Evolutionary conservation across 2,113 vertebrate genomes (phyloP), one percentile per base, ranked within the genome.

Genomic region (Capreolus pygargus): DNA sequence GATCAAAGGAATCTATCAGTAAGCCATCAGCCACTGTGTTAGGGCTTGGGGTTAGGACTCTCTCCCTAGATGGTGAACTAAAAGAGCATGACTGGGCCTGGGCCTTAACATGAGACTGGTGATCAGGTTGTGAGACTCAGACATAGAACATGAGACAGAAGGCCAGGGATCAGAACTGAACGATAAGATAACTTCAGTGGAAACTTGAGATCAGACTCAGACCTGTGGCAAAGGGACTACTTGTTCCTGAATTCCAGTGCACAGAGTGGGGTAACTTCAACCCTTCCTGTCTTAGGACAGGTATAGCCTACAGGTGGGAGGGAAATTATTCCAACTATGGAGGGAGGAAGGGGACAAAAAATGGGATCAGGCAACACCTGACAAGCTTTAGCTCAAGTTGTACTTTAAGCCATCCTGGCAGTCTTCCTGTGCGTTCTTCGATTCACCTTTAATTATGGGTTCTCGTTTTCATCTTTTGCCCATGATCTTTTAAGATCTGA

Each of bases 401-500:
- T 28, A 14, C n/a, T 92, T 95, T 85, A 94, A 94, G 64, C 55
- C 74, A 67, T 81, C 25, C 76, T 88, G 23, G 76, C 78, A 61
- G 28, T 91, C 12, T 90, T 87, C 50, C 91, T 61, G 82, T 13
- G 60, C n/a, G 21, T 89, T 92, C 19, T 97, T 88, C 61, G 5
- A 92, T 87, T 90, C 45, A 84, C 50, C 28, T 78, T 92, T 91
- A 76, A 89, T 93, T 94, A 16, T 2, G 2, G 45, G 39, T 10
- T 30, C 61, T 70, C 55, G 36, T 95, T 89, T 91, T 70, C 33
- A 86, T 47, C 89, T 95, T 93, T 81, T 95, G 8, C 47, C 43
- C 23, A 47, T 89, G 89, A 83, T 33, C 86, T 92, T 97, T 95
- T 82, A 95, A 97, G 45, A 87, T 33, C 70, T 57, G 76, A 92